A percentile compares a stretch with the other conserved stretches of the same genome.
phyloP scores from a whole-genome alignment of 2,113 vertebrate genomes.

The Rhabdornis inornatus region DNA sequence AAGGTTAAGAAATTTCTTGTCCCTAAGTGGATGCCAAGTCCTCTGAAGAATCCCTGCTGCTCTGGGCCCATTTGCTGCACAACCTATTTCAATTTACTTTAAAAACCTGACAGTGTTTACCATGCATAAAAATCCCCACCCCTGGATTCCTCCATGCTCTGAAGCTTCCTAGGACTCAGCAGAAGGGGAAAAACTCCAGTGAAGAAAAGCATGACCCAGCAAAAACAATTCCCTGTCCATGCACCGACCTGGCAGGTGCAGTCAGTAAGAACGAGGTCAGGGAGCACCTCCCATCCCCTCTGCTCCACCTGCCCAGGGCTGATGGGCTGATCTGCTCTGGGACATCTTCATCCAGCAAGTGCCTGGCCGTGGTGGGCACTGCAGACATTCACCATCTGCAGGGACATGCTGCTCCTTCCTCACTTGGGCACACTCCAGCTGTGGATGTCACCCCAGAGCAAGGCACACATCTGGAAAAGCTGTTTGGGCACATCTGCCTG shows the following conservation, averaged over 20 bases:
- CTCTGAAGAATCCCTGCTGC: not conserved
- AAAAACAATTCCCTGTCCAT: not conserved
- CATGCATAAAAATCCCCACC: not conserved
- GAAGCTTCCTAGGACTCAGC: not conserved
- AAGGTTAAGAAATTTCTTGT: not conserved
- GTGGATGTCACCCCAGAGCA: not conserved
- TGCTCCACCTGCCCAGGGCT: not conserved
- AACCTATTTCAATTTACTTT: not conserved
- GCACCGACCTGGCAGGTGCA: not conserved
- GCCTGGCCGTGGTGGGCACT: rapidly evolving
- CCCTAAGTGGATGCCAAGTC: not conserved
- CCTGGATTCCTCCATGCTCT: not conserved
- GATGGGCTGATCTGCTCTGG: not conserved
- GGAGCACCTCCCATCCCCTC: not conserved
- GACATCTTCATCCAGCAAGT: not conserved
- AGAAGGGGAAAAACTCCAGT: not conserved
- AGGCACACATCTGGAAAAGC: not conserved
- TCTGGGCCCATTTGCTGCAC: not conserved
- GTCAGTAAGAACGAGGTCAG: not conserved
- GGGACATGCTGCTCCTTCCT: not conserved
- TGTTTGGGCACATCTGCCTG: not conserved
- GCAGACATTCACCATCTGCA: not conserved
- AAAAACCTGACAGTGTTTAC: not conserved
- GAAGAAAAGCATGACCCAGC: not conserved
- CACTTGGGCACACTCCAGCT: not conserved